Conservation (phyloP, 2,888 invertebrate genomes). For the Sarcophaga rosellei region DNA sequence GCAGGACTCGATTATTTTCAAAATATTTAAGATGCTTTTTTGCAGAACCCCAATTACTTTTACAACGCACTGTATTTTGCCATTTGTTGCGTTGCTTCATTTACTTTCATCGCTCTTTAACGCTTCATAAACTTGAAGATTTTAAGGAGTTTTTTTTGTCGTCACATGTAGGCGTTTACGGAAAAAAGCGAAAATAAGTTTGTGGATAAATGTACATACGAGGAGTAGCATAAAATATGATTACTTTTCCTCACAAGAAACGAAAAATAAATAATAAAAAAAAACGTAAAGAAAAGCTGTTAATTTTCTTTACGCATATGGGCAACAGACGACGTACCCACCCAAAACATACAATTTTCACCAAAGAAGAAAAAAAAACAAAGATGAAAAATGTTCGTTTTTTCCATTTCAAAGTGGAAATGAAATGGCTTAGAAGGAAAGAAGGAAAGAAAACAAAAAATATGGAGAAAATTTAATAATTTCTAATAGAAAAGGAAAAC, state of each 20-base stretch:
- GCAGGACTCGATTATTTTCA: no score
- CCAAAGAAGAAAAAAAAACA: not conserved
- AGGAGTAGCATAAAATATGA: not conserved
- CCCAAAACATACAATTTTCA: not conserved
- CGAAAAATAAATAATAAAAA: not conserved
- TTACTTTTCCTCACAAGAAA: not conserved
- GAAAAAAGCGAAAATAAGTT: not conserved
- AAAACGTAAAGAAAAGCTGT: not conserved
- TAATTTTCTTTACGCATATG: no score
- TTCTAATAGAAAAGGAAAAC: no score
- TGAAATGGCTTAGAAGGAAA: not conserved
- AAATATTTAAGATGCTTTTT: no score
- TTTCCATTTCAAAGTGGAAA: not conserved
- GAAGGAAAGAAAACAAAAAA: not conserved
- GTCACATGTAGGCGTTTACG: not conserved
- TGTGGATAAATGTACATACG: not conserved
- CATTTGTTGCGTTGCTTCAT: no score
- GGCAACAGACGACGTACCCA: no score
- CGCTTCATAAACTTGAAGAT: not conserved
- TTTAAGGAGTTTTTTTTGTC: not conserved
- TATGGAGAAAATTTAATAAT: no score
- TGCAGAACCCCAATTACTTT: no score
- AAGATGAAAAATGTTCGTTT: not conserved
- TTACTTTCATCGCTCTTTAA: not conserved
- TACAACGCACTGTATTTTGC: no score